Evolutionary conservation across 2,113 vertebrate genomes (phyloP).

Genomic region (Brachyistius frenatus): DNA sequence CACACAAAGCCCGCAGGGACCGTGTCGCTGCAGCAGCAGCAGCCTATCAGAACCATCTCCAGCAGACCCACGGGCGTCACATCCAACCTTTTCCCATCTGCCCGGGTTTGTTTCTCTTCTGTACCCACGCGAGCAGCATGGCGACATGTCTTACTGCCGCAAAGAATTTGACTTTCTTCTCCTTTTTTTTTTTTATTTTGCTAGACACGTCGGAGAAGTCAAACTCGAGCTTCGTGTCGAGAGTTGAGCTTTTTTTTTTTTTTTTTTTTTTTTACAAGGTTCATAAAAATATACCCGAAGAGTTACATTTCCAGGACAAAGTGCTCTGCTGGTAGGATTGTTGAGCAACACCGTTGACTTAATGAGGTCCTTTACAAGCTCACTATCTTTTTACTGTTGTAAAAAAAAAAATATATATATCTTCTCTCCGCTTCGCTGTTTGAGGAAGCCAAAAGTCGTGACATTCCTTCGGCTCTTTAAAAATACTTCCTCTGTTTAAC

Average conservation of each 20-base stretch:
- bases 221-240: slow-evolving; percentile 5
- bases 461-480: background rate
- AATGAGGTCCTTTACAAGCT: slow-evolving; percentile 15
- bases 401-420: no score
- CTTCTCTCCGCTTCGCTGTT: background rate
- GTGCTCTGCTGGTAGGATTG: background rate
- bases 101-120: slow-evolving; percentile 32
- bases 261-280: no score
- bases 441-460: background rate
- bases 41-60: slow-evolving; percentile 46
- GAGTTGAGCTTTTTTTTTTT: slow-evolving; percentile 15
- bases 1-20: slow-evolving; percentile 13
- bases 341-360: background rate
- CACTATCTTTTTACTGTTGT: no score
- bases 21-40: slow-evolving; percentile 15
- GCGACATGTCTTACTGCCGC: background rate
- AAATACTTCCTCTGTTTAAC: background rate
- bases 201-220: slow-evolving; percentile 15
- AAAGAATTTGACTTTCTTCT: slow-evolving; percentile 28
- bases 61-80: slow-evolving; percentile 47
- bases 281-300: background rate
- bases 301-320: background rate
- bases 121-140: slow-evolving; percentile 34
- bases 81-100: slow-evolving; percentile 39
- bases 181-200: slow-evolving; percentile 3